phyloP scores from a whole-genome alignment of 2,113 vertebrate species.

The Myanophis thanlyinensis region DNA sequence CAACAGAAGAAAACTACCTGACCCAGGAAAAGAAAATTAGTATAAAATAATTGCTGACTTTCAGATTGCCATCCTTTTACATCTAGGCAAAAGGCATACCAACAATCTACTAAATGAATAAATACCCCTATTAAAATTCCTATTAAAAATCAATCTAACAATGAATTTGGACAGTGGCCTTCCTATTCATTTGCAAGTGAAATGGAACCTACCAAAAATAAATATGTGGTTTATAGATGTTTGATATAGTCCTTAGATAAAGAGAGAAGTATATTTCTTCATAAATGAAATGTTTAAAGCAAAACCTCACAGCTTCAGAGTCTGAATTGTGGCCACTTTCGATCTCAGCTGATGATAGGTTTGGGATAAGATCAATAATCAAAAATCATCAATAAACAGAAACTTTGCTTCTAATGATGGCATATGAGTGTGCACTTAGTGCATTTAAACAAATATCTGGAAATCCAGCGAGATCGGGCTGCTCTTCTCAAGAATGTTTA shows the following conservation, averaged over 20 bases:
- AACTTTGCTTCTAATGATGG: not conserved
- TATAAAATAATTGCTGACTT: not conserved
- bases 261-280: not conserved
- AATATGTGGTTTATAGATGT: not conserved
- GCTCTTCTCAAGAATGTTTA: not conserved
- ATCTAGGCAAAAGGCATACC: not conserved
- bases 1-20: not conserved
- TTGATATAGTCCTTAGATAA: not conserved
- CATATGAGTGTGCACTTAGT: not conserved
- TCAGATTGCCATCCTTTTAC: not conserved
- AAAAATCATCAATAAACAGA: not conserved
- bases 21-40: not conserved
- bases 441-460: not conserved
- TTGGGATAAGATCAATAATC: not conserved
- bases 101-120: not conserved
- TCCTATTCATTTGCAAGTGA: not conserved
- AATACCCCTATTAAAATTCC: not conserved
- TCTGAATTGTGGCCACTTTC: not conserved
- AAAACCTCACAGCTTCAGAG: not conserved
- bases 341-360: not conserved
- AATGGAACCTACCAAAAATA: not conserved
- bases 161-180: not conserved
- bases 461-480: not conserved
- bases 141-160: not conserved
- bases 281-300: not conserved